Evolutionary conservation across 2,888 invertebrate species (phyloP), one percentile per base, ranked within the genome.

Genomic region (Amphipoea lucens): DNA sequence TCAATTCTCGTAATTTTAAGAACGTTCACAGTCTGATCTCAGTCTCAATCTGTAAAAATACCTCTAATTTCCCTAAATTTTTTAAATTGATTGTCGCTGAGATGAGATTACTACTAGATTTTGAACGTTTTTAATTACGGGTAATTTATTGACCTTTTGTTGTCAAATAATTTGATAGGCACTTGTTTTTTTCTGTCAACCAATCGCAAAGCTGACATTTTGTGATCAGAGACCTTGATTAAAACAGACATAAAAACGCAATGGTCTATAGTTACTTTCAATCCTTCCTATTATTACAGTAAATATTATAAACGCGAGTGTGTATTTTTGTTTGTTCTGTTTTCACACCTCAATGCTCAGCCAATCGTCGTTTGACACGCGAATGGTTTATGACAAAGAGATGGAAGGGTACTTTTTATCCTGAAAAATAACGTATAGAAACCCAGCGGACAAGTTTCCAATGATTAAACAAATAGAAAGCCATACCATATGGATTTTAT

Each of bases 321-420:
- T 48, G 23, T 66, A 54, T 79, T 29, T 57, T 75, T 60, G 57
- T 66, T 60, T 82, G n/a, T 60, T 82, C 42, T 51, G 51, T 6
- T 66, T 60, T 42, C 36, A 60, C 57, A n/a, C 23, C 4, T 20
- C 81, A 48, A 9, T 29, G 40, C 40, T 40, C 14, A 29, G 40
- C n/a, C 48, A 17, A 79, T 65, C 65, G 29, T 65, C 29, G 63
- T 65, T 65, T 65, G 82, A 65, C 48, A 69, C 42, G 40, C 54
- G 48, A 20, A 0, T 82, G 76, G 57, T 75, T 79, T 66, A 75
- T 66, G 20, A 66, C 66, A 79, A 82, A 82, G 23, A 29, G 4
- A 23, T 57, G 17, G 5, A 45, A n/a, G 42, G 75, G 57, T 81
- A 45, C 4, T 54, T 63, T 48, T 17, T 65, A 80, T n/a, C 14